Base-by-base conservation (phyloP, 2,113 vertebrate genomes). In the Saccopteryx bilineata region DNA sequence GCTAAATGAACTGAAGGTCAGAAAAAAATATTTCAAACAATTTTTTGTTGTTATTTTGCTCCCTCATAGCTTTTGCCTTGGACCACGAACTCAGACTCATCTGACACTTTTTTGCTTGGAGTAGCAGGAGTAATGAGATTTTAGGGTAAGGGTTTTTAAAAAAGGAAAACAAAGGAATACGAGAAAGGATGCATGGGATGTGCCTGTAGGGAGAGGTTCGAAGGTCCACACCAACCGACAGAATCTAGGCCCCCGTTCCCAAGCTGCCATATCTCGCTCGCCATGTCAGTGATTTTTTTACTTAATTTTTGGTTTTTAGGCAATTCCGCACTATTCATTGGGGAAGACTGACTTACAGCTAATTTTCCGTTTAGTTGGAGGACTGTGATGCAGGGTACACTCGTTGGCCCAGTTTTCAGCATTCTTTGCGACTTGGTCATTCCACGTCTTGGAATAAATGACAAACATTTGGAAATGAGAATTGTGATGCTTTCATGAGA, bases 401-500 rank as follows among this genome's bases (percentile, higher is more conserved):
- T 58, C 71, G 2, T 31, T 61, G 2, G 50, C 79, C 93, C 84
- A 92, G 0, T n/a, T 66, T 28, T 65, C 72, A 56, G 94, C 78
- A 60, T 83, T 88, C 56, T 33, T 60, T 6, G 75, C 82, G 56
- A 8, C 54, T 50, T 79, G 9, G 0, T 48, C 13, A 71, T 83
- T 94, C 78, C 95, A 96, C 2, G 15, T 68, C 92, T 94, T 87
- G 14, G 56, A 21, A 48, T 17, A 68, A 81, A 54, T 26, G 19
- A 61, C 10, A 89, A 28, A 79, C 7, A 48, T 71, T 81, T 58
- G 18, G 23, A 52, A 50, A 50, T 76, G 24, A 82, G 24, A 24
- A 63, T 39, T 39, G 19, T 39, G 24, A 66, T 84, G 61, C 5
- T 28, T 76, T 92, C 31, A 83, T 28, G n/a, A 83, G 24, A 39